A percentile compares a stretch with the other conserved stretches of the same genome.
These are phyloP conservation scores for Melanerpes aurifrons DNA, from an alignment of 2,113 vertebrate genomes.

Conservation along the genomic window DNA sequence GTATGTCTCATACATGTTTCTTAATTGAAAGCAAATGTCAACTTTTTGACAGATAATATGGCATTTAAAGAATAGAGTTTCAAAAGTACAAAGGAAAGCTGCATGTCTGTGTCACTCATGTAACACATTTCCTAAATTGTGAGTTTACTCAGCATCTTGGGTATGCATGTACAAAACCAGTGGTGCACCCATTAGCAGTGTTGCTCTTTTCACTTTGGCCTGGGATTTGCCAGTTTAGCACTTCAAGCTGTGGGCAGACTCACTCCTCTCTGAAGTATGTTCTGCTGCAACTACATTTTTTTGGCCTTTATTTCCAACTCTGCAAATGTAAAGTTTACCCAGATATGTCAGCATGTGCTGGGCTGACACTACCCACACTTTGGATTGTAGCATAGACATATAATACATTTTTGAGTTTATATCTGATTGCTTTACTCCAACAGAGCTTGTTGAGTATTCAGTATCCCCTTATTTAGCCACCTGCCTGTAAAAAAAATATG, in stretches of 20 bases:
- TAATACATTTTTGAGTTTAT: not conserved
- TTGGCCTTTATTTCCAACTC: not conserved
- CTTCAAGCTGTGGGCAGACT: not conserved
- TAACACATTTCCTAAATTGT: not conserved
- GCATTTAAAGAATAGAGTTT: not conserved
- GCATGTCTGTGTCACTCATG: not conserved
- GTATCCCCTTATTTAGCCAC: not conserved
- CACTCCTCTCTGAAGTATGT: not conserved
- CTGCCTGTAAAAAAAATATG: not conserved
- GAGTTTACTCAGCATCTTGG: not conserved
- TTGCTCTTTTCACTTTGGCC: not conserved
- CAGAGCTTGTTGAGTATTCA: not conserved
- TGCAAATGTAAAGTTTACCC: not conserved
- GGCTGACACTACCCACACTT: not conserved
- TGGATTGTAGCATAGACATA: not conserved
- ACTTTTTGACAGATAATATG: not conserved
- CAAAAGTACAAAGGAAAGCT: not conserved
- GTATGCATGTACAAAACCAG: not conserved
- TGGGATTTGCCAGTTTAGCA: not conserved
- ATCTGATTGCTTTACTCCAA: not conserved
- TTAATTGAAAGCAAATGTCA: slow-evolving; percentile 12
- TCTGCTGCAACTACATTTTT: not conserved
- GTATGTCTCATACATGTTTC: not conserved
- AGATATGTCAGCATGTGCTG: not conserved
- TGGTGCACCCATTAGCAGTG: not conserved